Conservation (phyloP, 2,888 invertebrate species). For the Xestia sexstrigata region DNA sequence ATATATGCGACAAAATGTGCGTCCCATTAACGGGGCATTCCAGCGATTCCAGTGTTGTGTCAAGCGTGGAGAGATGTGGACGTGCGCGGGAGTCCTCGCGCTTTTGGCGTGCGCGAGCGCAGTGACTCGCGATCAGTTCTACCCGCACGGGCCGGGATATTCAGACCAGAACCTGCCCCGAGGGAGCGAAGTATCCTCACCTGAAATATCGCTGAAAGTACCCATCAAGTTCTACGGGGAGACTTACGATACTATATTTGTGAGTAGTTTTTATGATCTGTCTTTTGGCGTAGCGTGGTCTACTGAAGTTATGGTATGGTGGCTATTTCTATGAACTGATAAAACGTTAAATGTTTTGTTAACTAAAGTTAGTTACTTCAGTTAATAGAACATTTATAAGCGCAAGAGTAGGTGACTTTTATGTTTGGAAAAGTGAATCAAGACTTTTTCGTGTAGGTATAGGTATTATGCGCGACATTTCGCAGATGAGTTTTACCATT, state of each 20-base stretch:
- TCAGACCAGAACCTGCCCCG: slow-evolving; percentile 88
- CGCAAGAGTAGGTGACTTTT: not conserved
- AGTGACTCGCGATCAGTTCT: slow-evolving; percentile 90
- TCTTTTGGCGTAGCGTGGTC: not conserved
- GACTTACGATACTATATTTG: slow-evolving; percentile 94
- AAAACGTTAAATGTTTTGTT: not conserved
- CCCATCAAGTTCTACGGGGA: slow-evolving; percentile 96
- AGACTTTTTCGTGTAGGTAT: not conserved
- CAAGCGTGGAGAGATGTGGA: slow-evolving; percentile 81
- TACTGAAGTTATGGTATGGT: not conserved
- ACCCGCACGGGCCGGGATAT: slow-evolving; percentile 90
- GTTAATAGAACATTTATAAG: not conserved
- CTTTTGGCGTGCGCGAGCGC: slow-evolving; percentile 80
- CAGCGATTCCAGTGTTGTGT: slow-evolving; percentile 75
- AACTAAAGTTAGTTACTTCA: too few relatives aligned
- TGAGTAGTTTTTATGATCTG: slow-evolving; percentile 90
- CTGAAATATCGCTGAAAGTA: slow-evolving; percentile 92
- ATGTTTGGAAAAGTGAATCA: not conserved
- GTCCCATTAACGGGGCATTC: slow-evolving; percentile 63
- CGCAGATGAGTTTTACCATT: not conserved
- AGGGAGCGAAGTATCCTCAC: slow-evolving; percentile 92
- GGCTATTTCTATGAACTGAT: not conserved
- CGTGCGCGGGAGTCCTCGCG: slow-evolving; percentile 82
- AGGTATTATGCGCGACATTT: not conserved
- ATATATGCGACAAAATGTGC: slow-evolving; percentile 54